phyloP scores from a whole-genome alignment of 2,888 invertebrate genomes.

The Mimachlamys varia region DNA sequence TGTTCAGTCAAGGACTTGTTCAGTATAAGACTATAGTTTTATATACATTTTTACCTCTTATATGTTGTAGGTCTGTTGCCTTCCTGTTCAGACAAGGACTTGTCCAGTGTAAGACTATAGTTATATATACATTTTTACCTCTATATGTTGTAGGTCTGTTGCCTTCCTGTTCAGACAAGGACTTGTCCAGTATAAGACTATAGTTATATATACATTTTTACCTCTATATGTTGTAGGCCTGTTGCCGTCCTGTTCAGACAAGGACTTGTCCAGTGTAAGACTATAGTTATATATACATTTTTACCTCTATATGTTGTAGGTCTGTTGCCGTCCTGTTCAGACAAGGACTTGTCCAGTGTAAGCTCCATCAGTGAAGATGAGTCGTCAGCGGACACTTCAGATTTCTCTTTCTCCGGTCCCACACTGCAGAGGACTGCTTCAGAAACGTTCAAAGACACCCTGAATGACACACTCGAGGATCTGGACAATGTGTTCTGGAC shows the following conservation, averaged over 20 bases:
- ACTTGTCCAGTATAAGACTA: conserved; percentile 65
- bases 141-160: not conserved
- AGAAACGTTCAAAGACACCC: not conserved
- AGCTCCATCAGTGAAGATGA: conserved; percentile 72
- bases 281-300: too few relatives aligned
- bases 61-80: not conserved
- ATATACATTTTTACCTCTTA: too few relatives aligned
- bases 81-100: conserved; percentile 53
- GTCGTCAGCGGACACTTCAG: conserved; percentile 46
- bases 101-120: too few relatives aligned
- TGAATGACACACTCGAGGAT: not conserved
- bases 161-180: conserved; percentile 50
- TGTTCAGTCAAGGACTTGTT: conserved; percentile 58
- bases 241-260: too few relatives aligned
- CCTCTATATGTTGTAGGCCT: too few relatives aligned
- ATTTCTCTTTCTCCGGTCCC: not conserved
- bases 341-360: conserved; percentile 61
- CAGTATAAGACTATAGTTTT: too few relatives aligned
- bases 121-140: too few relatives aligned
- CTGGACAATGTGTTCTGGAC: not conserved
- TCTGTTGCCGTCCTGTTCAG: conserved; percentile 43
- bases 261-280: too few relatives aligned
- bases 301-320: not conserved
- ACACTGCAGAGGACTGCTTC: conserved; percentile 30
- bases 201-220: too few relatives aligned